Base-by-base conservation (phyloP, 2,888 invertebrate species). In the Trilocha varians region DNA sequence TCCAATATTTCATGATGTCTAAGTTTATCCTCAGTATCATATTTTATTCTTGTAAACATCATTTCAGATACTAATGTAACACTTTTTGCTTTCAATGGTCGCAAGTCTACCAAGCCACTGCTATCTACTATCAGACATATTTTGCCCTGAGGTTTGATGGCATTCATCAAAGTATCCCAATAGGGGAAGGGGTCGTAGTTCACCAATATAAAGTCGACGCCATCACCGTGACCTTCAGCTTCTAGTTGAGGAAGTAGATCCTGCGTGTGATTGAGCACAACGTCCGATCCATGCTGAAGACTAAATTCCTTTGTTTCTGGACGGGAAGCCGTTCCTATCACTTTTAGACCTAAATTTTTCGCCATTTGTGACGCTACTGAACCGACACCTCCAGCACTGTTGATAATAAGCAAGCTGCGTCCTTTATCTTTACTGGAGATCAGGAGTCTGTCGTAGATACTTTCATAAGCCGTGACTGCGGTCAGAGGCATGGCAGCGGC, bases 371-470 rank as follows among this genome's bases (percentile, higher is more conserved):
- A 66, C 6, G 83, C 82, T 1, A 83, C 57, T 5, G 80, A 72
- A 0, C 84, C 84, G 0, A 83, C 83, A 16, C 84, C 84, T 0
- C 83, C 84, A 2, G 72, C 77, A 48, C 83, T 84, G 42, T 83
- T 84, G 35, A 84, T 74, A 16, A 84, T 65, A 38, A 83, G 54
- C 6, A 84, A 49, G 15, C 72, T 57, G 48, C 76, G 83, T 2
- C 75, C 78, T 48, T 61, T 70, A 50, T 82, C 80, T 43, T 76
- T 77, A 14, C 72, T 71, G 11, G 78, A 64, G n/a, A 84, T 33
- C 14, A 62, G 42, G 34, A 84, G 47, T 3, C 82, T 66, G 39
- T 84, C 83, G 49, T 60, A 70, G 14, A 84, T 48, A 14, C 74
- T 59, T 49, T 82, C 83, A 45, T 66, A 76, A 11, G 83, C 80